Base-by-base conservation (phyloP, 2,888 invertebrate genomes). In the Baccha elongata region DNA sequence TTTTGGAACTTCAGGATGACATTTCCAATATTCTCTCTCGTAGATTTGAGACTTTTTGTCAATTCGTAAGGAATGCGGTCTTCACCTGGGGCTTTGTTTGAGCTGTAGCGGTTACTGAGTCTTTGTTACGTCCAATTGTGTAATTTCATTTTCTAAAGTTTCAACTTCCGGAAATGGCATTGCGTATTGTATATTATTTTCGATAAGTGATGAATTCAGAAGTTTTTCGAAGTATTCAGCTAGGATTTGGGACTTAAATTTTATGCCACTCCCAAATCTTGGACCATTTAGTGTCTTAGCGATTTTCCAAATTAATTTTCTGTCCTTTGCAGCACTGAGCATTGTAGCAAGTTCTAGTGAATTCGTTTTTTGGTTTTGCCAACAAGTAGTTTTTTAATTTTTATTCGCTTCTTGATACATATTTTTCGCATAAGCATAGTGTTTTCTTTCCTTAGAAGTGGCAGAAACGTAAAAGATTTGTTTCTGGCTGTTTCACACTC, bases 1-100 rank as follows among this genome's bases (percentile, higher is more conserved):
- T 58, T 21, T 58, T 58, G 42, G 15, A 60, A 2, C 17, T 42
- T 29, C 4, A 37, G 1, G 6, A 60, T 60, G 2, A 48, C 48
- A n/a, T n/a, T n/a, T n/a, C n/a, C n/a, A n/a, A n/a, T n/a, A n/a
- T n/a, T n/a, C n/a, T n/a, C n/a, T n/a, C n/a, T n/a, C n/a, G n/a
- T n/a, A n/a, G n/a, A n/a, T n/a, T n/a, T n/a, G n/a, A n/a, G n/a
- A n/a, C n/a, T n/a, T n/a, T 26, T 26, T 26, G 3, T 26, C 26
- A 26, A 35, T 8, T 35, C 35, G 35, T 35, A 35, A 11, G 35
- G 35, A 8, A 35, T 35, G 8, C 35, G 35, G 10, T 35, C 35
- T 10, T 35, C 8, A 35, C 35, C 10, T 6, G 35, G 35, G 35
- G 35, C 35, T 35, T 35, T 35, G 35, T 35, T 35, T 35, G 35